A percentile compares a stretch with the other conserved stretches of the same genome.
Conservation (phyloP, 2,888 invertebrate genomes). For the Dicyrtomina minuta region DNA sequence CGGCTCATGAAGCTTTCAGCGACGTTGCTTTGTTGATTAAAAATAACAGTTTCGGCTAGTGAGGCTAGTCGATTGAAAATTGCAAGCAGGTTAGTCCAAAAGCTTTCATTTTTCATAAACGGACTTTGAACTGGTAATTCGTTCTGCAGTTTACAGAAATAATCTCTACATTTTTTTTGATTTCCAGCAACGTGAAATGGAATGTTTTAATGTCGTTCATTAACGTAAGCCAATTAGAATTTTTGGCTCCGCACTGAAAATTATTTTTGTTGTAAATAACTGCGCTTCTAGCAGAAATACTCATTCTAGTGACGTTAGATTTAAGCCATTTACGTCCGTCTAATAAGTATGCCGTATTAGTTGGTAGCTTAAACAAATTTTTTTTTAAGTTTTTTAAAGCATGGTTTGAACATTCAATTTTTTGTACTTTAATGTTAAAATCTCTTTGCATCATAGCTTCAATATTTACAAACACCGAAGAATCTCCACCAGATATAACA, state of each 20-base stretch:
- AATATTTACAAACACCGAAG: not conserved
- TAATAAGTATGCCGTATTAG: not conserved
- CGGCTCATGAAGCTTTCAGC: too few species aligned
- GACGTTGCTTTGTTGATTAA: too few species aligned
- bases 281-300: not conserved
- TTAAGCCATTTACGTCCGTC: not conserved
- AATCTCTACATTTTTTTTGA: not conserved
- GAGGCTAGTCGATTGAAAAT: too few species aligned
- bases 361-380: not conserved
- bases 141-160: too few species aligned
- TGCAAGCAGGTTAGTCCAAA: too few species aligned
- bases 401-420: not conserved
- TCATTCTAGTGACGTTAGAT: not conserved
- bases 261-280: not conserved
- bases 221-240: not conserved
- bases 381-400: not conserved
- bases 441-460: not conserved
- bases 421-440: not conserved
- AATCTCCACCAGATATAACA: not conserved
- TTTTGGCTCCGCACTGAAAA: not conserved
- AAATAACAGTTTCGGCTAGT: too few species aligned
- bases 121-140: too few species aligned
- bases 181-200: not conserved
- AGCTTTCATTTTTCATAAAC: too few species aligned
- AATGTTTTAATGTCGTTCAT: not conserved